Evolutionary conservation across 64 coral and sea anemone genomes (phyloP).

Genomic region (Montipora foliosa): DNA sequence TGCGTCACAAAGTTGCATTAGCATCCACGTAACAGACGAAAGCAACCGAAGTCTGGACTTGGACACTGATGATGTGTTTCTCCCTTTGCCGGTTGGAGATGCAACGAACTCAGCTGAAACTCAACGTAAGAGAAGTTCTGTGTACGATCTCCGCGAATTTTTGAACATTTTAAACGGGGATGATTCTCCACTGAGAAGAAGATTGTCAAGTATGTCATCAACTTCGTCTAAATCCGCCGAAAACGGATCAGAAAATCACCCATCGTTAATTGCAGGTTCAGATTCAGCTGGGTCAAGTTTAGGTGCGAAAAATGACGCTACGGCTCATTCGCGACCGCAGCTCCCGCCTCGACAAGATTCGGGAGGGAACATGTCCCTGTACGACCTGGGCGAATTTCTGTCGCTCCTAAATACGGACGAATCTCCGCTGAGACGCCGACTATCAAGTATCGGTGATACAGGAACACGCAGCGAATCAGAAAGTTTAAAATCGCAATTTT

Average conservation of each 20-base stretch:
- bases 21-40: conserved; percentile 63
- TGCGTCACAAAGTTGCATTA: conserved; percentile 66
- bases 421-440: conserved; percentile 73
- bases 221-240: conserved; percentile 17
- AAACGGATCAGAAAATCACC: not conserved
- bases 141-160: conserved; percentile 80
- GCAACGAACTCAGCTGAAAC: not conserved
- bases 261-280: not conserved
- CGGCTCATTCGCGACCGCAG: conserved; percentile 7
- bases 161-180: conserved; percentile 71
- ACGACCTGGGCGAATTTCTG: conserved; percentile 86
- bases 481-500: conserved; percentile 37
- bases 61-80: conserved; percentile 78
- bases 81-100: conserved; percentile 49
- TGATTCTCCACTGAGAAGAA: conserved; percentile 79
- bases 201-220: conserved; percentile 69
- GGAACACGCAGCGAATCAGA: conserved; percentile 17
- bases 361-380: conserved; percentile 64
- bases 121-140: conserved; percentile 72
- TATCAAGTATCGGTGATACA: conserved; percentile 57
- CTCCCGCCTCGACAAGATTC: conserved; percentile 82
- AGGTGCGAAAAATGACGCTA: not conserved
- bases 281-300: not conserved
- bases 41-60: conserved; percentile 58
- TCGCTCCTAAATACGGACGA: conserved; percentile 75